Percentiles rank a stretch among this genome's conserved stretches.
Evolutionary conservation across 2,888 invertebrate genomes (phyloP).

Genomic region (Trissoscelio sp.): DNA sequence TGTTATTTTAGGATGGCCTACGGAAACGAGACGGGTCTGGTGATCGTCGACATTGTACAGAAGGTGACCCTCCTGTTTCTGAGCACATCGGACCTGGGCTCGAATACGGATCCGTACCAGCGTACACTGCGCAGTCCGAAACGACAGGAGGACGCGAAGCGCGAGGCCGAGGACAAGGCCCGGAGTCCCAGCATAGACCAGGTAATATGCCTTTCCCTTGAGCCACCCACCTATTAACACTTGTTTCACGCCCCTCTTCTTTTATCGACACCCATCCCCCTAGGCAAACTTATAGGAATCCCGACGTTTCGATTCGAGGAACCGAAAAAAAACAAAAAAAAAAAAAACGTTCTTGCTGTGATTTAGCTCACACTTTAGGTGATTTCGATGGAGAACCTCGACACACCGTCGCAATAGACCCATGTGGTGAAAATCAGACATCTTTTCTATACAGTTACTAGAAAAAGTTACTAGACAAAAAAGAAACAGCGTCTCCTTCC

Average conservation of each 20-base stretch:
- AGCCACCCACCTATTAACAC: conserved; percentile 56
- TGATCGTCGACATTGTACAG: conserved; percentile 97
- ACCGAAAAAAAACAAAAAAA: conserved; percentile 8
- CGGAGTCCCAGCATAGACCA: conserved; percentile 95
- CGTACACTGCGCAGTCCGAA: conserved; percentile 91
- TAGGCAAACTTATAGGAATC: conserved; percentile 39
- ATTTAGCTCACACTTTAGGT: conserved; percentile 45
- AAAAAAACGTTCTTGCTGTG: conserved; percentile 23
- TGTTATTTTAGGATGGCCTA: conserved; percentile 92
- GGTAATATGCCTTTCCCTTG: conserved; percentile 85
- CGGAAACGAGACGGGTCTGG: conserved; percentile 98
- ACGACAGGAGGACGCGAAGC: conserved; percentile 82
- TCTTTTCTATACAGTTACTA: conserved; percentile 6
- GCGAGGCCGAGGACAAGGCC: conserved; percentile 85
- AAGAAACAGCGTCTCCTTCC: conserved; percentile 32
- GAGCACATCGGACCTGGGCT: conserved; percentile 96
- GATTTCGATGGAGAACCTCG: conserved; percentile 40
- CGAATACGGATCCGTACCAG: conserved; percentile 93
- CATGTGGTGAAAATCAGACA: conserved; percentile 48
- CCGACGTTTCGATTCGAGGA: conserved; percentile 56
- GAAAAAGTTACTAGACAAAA: neutral
- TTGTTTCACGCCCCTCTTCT: conserved; percentile 43
- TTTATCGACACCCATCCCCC: conserved; percentile 10
- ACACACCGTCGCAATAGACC: conserved; percentile 31
- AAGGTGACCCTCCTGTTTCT: conserved; percentile 94